A percentile compares a stretch with the other conserved stretches of the same genome.
Conservation (phyloP, 2,888 invertebrate species). For the Rotaria sp. region DNA sequence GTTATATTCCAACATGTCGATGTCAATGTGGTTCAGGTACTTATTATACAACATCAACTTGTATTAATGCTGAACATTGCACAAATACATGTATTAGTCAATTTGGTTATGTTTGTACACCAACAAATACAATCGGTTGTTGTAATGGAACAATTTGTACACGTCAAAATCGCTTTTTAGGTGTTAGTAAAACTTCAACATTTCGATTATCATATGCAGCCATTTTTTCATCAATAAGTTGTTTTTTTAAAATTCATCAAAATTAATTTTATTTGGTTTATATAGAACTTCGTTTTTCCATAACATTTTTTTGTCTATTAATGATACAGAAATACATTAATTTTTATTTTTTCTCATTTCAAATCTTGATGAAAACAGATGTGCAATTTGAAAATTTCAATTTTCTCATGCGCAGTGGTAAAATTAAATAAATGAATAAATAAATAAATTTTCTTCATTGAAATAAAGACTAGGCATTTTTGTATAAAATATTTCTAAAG, state of each 20-base stretch:
- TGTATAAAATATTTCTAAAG: too few relatives aligned
- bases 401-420: too few relatives aligned
- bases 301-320: neutral
- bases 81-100: neutral
- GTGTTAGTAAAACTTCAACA: neutral
- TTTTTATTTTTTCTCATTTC: neutral
- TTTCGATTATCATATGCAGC: neutral
- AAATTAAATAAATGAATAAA: too few relatives aligned
- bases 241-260: neutral
- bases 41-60: neutral
- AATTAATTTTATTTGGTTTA: neutral
- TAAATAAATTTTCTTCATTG: too few relatives aligned
- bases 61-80: neutral
- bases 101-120: neutral
- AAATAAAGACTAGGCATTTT: too few relatives aligned
- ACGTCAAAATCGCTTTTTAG: neutral
- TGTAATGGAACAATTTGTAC: slow-evolving; percentile 5
- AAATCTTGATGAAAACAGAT: neutral
- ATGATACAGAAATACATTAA: neutral
- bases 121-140: neutral
- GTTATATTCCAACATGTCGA: neutral
- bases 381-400: too few relatives aligned
- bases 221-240: neutral
- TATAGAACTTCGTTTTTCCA: neutral
- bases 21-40: neutral